Evolutionary conservation across 2,888 invertebrate genomes (phyloP), one percentile per base, ranked within the genome.

Genomic region (Meganola albula): DNA sequence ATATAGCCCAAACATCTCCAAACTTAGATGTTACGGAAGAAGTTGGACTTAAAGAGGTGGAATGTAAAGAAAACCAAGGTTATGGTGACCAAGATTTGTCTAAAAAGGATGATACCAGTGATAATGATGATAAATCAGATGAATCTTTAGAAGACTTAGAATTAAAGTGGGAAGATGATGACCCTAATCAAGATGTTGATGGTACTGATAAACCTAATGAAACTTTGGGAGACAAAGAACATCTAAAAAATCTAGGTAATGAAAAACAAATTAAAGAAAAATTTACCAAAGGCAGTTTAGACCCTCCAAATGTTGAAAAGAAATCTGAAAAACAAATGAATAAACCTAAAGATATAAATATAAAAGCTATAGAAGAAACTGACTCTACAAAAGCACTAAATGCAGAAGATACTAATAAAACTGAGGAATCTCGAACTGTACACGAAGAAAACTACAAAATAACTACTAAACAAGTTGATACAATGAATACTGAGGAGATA

Each of bases 131-230:
- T 3, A 29, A 31, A 10, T 37, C 31, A 21, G 68, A 70, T 34
- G n/a, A n/a, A n/a, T n/a, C n/a, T n/a, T n/a, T n/a, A n/a, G 66
- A 72, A 7, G 67, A 74, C 9, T 40, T 77, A 4, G 40, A 63
- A 14, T 42, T 75, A 2, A 59, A 52, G 40, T 76, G 73, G 73
- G 74, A 76, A 18, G 74, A 75, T 31, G 72, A 70, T 41, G 62
- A 67, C 26, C 48, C 42, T 10, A 24, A 16, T 25, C 21, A 21
- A 13, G 7, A 2, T 7, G 1, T 2, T n/a, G 64, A 66, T 31
- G 66, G 63, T 30, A 58, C 58, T 34, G 59, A 58, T 21, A n/a
- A n/a, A n/a, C n/a, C n/a, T n/a, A n/a, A n/a, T n/a, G n/a, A n/a
- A n/a, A n/a, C n/a, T n/a, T n/a, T n/a, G n/a, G n/a, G n/a, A n/a